phyloP scores from a whole-genome alignment of 1,140 invertebrate genomes.

The Drosophila rufa region DNA sequence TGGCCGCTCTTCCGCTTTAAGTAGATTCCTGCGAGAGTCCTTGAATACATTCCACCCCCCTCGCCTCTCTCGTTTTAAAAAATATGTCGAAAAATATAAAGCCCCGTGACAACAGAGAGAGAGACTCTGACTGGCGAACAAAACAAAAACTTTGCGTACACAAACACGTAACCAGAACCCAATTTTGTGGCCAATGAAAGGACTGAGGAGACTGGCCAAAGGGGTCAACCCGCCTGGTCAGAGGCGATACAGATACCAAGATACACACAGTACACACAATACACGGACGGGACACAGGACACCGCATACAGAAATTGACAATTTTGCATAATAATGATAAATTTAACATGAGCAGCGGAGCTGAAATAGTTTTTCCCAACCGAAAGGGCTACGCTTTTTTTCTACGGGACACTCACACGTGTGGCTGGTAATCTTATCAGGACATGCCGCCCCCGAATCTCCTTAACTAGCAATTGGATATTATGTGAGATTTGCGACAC shows the following conservation, averaged over 20 bases:
- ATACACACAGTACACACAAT: not conserved
- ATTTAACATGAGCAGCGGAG: conserved; percentile 41
- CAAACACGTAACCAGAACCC: conserved; percentile 61
- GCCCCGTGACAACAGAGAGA: conserved; percentile 50
- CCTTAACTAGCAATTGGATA: conserved; percentile 56
- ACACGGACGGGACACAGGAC: not conserved
- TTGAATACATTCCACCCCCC: not conserved
- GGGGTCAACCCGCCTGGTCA: conserved; percentile 7
- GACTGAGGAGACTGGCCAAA: conserved; percentile 3
- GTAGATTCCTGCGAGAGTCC: conserved; percentile 11
- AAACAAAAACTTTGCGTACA: conserved; percentile 52
- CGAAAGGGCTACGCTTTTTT: not conserved
- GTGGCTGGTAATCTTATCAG: conserved; percentile 49
- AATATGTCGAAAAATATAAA: conserved; percentile 69
- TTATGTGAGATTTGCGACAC: conserved; percentile 57
- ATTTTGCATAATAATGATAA: conserved; percentile 56
- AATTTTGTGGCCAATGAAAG: conserved; percentile 72
- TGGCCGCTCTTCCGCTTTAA: conserved; percentile 32
- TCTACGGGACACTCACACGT: conserved; percentile 2
- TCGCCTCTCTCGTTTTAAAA: conserved; percentile 14
- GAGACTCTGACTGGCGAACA: conserved; percentile 29
- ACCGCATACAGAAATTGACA: conserved; percentile 32
- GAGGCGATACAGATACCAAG: conserved; percentile 18
- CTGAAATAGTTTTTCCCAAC: conserved; percentile 37
- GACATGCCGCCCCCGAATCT: conserved; percentile 19